Percentiles rank a stretch among this genome's conserved stretches.
phyloP scores from a whole-genome alignment of 2,888 invertebrate species.

The Tyria jacobaeae region DNA sequence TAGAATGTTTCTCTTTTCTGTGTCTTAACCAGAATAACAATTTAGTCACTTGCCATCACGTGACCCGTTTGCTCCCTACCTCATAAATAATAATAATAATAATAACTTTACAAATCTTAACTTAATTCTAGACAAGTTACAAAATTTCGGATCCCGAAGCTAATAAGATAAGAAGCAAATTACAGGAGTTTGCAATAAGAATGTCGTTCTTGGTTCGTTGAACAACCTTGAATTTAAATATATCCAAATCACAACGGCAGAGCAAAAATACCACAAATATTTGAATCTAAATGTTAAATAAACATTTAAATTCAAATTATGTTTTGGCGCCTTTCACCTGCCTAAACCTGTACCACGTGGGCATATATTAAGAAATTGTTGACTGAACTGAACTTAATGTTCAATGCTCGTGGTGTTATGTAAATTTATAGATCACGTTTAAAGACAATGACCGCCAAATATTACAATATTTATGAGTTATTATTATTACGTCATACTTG shows the following conservation, averaged over 20 bases:
- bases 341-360: conserved; percentile 24
- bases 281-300: conserved; percentile 1
- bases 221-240: conserved; percentile 1
- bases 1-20: too few species aligned
- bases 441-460: conserved; percentile 16
- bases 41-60: too few species aligned
- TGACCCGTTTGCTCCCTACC: too few species aligned
- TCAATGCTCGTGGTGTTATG: conserved; percentile 28
- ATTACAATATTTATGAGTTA: conserved; percentile 3
- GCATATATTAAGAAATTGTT: conserved; percentile 37
- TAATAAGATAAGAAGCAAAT: background rate
- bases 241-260: background rate
- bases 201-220: background rate
- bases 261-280: conserved; percentile 3
- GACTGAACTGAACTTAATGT: conserved; percentile 32
- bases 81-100: too few species aligned
- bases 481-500: background rate
- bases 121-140: too few species aligned
- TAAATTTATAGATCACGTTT: conserved; percentile 33
- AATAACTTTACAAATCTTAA: too few species aligned
- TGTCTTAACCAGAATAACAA: too few species aligned
- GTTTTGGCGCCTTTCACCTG: conserved; percentile 5
- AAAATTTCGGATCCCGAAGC: background rate
- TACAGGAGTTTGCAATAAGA: background rate
- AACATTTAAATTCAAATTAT: background rate